These are phyloP conservation scores for Blastobasis adustella DNA, from an alignment of 2,888 invertebrate genomes.

Conservation along the genomic window DNA sequence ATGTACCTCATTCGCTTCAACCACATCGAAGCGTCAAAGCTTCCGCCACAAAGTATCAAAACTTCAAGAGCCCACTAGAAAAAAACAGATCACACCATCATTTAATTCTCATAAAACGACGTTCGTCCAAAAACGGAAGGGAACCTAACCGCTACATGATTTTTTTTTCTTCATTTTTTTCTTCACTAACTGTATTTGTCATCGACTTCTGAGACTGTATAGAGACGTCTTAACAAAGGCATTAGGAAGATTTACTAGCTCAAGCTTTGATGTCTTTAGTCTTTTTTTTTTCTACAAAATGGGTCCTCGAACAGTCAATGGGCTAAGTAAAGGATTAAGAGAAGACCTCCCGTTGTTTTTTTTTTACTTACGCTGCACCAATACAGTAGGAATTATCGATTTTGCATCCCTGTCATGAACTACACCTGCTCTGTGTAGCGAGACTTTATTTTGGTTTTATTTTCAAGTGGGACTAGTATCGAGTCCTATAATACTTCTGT, in stretches of 20 bases:
- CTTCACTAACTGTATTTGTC: constrained; percentile 23
- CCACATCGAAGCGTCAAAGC: not conserved
- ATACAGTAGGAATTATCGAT: too few relatives aligned
- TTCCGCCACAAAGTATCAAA: constrained; percentile 23
- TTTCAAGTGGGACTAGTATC: too few relatives aligned
- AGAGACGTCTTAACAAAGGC: constrained; percentile 15
- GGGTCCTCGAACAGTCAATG: constrained; percentile 43
- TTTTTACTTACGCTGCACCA: not conserved
- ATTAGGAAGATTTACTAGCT: constrained; percentile 40
- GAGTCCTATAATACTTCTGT: too few relatives aligned
- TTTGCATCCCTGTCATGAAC: too few relatives aligned
- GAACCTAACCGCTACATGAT: constrained; percentile 45
- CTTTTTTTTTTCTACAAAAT: constrained; percentile 31
- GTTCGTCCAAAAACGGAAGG: constrained; percentile 44
- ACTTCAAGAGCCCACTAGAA: constrained; percentile 14
- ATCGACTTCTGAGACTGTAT: constrained; percentile 18
- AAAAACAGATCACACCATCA: constrained; percentile 18
- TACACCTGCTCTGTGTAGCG: too few relatives aligned
- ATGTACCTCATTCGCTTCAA: too few relatives aligned
- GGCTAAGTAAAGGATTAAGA: constrained; percentile 8
- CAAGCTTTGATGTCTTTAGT: constrained; percentile 13
- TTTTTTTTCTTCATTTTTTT: constrained; percentile 23
- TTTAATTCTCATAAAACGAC: constrained; percentile 45
- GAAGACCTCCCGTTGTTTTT: constrained; percentile 4
- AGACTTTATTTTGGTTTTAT: too few relatives aligned